Evolutionary conservation across 2,797 vertebrate genomes (phyloP).

Genomic region (Pseudochaenichthys georgianus): DNA sequence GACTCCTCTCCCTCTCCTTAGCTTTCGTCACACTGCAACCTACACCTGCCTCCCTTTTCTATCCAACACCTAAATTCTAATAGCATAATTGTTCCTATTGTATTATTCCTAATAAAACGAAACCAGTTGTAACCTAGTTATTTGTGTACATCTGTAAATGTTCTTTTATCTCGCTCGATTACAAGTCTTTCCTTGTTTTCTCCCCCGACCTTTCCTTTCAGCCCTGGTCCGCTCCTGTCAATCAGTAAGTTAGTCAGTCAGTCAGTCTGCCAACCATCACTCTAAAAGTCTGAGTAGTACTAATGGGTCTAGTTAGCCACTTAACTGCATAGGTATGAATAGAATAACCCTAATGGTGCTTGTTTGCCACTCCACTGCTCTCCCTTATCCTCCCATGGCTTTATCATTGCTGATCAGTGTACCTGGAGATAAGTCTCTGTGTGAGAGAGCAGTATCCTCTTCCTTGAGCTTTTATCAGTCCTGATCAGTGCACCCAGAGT

Average conservation of each 20-base stretch:
- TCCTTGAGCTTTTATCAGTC: conserved; percentile 87
- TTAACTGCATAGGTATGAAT: conserved; percentile 71
- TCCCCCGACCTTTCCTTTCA: conserved; percentile 17
- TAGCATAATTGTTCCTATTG: not conserved
- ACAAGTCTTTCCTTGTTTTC: not conserved
- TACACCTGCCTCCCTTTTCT: conserved; percentile 23
- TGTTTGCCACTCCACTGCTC: conserved; percentile 91
- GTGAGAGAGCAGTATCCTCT: conserved; percentile 78
- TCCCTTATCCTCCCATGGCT: conserved; percentile 85
- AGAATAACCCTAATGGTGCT: conserved; percentile 93
- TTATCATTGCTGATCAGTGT: conserved; percentile 92
- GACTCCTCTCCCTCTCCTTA: conserved; percentile 45
- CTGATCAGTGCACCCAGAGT: conserved; percentile 87
- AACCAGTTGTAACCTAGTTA: not conserved
- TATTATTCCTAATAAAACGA: not conserved
- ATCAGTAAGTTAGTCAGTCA: conserved; percentile 58
- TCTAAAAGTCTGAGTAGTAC: conserved; percentile 58
- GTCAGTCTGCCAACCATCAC: conserved; percentile 56
- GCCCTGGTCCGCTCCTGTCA: conserved; percentile 47
- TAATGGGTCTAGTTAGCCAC: conserved; percentile 76
- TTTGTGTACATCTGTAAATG: not conserved
- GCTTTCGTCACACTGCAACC: conserved; percentile 26
- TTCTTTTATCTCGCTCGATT: not conserved
- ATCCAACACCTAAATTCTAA: not conserved
- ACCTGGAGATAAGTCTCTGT: conserved; percentile 87